Evolutionary conservation across 2,888 invertebrate species (phyloP).

Genomic region (Luperina testacea): DNA sequence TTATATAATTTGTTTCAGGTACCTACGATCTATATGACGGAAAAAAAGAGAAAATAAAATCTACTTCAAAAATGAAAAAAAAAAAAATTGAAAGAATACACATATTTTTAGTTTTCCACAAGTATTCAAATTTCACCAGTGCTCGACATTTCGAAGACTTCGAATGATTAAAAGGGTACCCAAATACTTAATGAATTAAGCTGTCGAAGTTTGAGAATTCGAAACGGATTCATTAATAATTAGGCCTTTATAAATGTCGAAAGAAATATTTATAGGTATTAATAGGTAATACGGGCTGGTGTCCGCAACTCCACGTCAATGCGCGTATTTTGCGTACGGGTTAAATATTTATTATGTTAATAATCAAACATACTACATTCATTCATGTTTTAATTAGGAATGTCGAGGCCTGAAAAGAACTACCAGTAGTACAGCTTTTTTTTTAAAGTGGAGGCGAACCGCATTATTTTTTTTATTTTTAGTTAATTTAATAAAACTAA

Average conservation of each 20-base stretch:
- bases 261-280: constrained; percentile 18
- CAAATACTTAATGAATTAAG: constrained; percentile 61
- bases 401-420: neutral
- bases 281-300: neutral
- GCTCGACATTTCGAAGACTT: constrained; percentile 36
- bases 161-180: constrained; percentile 38
- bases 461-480: neutral
- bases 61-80: constrained; percentile 6
- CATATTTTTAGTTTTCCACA: constrained; percentile 13
- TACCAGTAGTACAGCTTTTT: neutral
- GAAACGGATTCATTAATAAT: constrained; percentile 56
- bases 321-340: no score
- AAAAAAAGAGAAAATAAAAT: constrained; percentile 17
- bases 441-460: neutral
- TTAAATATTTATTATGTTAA: constrained; percentile 16
- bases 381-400: constrained; percentile 30
- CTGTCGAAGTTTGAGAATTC: constrained; percentile 52
- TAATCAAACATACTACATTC: constrained; percentile 39
- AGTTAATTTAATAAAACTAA: neutral
- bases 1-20: constrained; percentile 58
- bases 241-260: constrained; percentile 35
- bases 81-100: constrained; percentile 14
- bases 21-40: constrained; percentile 57
- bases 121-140: constrained; percentile 20
- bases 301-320: no score